Evolutionary conservation across 2,888 invertebrate genomes (phyloP).

Genomic region (Neria commutata): DNA sequence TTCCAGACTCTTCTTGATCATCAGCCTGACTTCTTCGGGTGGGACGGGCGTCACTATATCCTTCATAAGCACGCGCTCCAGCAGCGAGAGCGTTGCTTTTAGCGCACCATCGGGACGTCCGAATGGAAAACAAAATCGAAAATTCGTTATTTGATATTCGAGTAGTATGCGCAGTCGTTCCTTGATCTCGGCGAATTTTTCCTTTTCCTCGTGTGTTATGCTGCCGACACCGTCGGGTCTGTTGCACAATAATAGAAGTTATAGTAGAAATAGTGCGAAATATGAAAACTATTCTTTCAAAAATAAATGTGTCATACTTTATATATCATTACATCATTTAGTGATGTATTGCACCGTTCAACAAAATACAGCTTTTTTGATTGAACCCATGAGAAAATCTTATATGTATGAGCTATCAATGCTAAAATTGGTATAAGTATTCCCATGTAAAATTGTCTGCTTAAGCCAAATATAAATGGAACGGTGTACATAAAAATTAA

Average conservation of each 20-base stretch:
- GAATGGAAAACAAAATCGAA: conserved; percentile 98
- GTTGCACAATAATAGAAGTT: conserved; percentile 38
- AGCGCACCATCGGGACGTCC: conserved; percentile 98
- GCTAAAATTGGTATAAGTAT: no score
- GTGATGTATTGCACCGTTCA: neutral
- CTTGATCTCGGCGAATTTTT: conserved; percentile 97
- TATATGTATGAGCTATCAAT: no score
- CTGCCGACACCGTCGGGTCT: conserved; percentile 99
- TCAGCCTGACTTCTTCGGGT: conserved; percentile 90
- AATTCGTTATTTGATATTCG: conserved; percentile 99
- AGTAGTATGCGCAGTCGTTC: conserved; percentile 89
- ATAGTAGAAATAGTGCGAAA: neutral
- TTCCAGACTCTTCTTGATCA: conserved; percentile 97
- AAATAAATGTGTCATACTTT: neutral
- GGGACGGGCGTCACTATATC: conserved; percentile 97
- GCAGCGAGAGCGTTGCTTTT: conserved; percentile 92
- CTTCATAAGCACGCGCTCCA: conserved; percentile 98
- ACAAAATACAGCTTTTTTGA: no score
- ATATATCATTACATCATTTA: neutral
- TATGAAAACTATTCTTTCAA: neutral
- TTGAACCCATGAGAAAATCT: no score
- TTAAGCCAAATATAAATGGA: no score
- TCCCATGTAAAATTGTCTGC: no score
- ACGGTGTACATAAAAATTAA: no score
- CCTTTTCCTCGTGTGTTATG: conserved; percentile 97